Conservation (phyloP, 2,888 invertebrate genomes). For the Drosophila acutilabella region DNA sequence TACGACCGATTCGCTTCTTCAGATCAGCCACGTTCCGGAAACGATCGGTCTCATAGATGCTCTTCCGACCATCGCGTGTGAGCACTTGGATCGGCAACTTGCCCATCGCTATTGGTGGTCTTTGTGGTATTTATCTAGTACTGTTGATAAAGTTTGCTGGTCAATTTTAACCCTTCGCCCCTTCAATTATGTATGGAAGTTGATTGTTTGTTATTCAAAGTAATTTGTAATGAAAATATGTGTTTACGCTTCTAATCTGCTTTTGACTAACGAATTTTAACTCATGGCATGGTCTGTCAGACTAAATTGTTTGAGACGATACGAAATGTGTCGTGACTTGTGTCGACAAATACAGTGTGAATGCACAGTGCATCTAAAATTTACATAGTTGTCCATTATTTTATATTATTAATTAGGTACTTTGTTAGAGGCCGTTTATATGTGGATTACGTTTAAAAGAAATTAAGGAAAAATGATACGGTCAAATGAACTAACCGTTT, state of each 20-base stretch:
- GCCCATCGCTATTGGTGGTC: constrained; percentile 30
- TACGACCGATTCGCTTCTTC: constrained; percentile 54
- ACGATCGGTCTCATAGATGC: constrained; percentile 55
- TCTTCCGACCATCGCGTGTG: constrained; percentile 64
- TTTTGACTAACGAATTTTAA: constrained; percentile 11
- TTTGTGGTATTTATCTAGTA: too few species aligned
- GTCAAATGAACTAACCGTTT: too few species aligned
- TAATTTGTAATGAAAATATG: background rate
- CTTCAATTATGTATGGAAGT: constrained; percentile 6
- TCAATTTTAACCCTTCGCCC: constrained; percentile 12
- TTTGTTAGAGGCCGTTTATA: too few species aligned
- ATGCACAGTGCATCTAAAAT: too few species aligned
- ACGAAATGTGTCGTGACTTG: too few species aligned
- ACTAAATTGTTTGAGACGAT: background rate
- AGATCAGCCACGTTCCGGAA: constrained; percentile 56
- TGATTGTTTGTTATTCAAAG: constrained; percentile 10
- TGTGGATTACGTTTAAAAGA: too few species aligned
- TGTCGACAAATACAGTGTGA: too few species aligned
- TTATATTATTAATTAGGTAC: too few species aligned
- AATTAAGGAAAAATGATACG: too few species aligned
- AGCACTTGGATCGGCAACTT: constrained; percentile 55
- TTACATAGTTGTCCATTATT: too few species aligned
- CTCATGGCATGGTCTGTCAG: constrained; percentile 18
- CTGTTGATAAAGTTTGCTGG: background rate
- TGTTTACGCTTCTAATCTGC: background rate